Evolutionary conservation across 2,888 invertebrate species (phyloP), one percentile per base, ranked within the genome.

Genomic region (Acleris holmiana): DNA sequence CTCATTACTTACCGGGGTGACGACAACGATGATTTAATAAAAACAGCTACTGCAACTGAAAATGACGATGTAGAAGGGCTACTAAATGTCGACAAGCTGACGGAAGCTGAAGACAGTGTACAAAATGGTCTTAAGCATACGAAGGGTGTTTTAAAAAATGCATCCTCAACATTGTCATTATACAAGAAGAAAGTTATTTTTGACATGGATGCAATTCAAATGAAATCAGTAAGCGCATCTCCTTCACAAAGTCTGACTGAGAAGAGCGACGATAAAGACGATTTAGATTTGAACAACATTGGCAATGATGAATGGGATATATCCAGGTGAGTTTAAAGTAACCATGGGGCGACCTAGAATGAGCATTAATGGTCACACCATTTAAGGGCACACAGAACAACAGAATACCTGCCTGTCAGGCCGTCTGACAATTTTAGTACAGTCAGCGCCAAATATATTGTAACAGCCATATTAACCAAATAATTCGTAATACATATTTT

Each of bases 171-270:
- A 21, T 93, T 92, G 44, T 93, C 93, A 49, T 76, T 94, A 25
- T 89, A 93, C 23, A 95, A 95, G 73, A 95, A 95, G 78, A 94
- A 94, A 83, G 95, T 95, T 7, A 74, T 94, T 51, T 95, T 95
- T 73, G 94, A 95, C 83, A 89, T 95, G 81, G 93, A 94, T 72
- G 90, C 93, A 4, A 91, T 93, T 73, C 91, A 93, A 82, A 92
- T 91, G 87, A 93, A 93, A 74, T 93, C 92, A 1, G 79, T 92
- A 1, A 93, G 93, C 73, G 90, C 91, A 50, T 91, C 91, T n/a
- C 90, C 92, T n/a, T 92, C 93, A 46, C 90, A 91, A 76, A 92
- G 91, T 66, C 75, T 83, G 35, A 89, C 90, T 49, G 92, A 90
- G 67, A 90, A 86, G 76, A 88, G 80, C 71, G 85, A 85, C 63